Conservation (phyloP, 2,797 vertebrate species). For the Falco berigora region DNA sequence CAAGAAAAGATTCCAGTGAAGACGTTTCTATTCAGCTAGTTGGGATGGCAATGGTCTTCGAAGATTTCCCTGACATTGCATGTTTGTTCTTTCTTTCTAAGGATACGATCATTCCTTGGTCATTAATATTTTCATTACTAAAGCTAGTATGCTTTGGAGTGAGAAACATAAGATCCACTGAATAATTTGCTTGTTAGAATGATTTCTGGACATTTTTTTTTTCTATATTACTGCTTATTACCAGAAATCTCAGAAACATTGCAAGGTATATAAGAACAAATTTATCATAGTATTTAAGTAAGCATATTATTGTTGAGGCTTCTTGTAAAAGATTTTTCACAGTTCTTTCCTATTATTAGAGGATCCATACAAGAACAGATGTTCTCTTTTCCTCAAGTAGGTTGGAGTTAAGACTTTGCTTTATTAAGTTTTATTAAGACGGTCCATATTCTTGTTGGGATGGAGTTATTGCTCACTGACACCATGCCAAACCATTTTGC, state of each 20-base stretch:
- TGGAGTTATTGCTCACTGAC: neutral
- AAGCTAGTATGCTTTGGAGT: neutral
- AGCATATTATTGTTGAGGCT: neutral
- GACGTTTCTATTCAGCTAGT: neutral
- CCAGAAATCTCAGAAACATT: neutral
- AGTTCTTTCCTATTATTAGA: neutral
- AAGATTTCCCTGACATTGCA: neutral
- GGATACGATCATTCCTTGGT: neutral
- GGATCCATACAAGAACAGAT: neutral
- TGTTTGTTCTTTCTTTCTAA: neutral
- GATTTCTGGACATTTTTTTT: neutral
- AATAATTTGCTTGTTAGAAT: neutral
- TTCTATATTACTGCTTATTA: neutral
- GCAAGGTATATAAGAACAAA: neutral
- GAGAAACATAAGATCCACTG: neutral
- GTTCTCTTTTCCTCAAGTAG: neutral
- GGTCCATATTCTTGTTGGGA: neutral
- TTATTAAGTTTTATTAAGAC: neutral
- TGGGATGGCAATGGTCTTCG: neutral
- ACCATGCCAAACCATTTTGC: neutral
- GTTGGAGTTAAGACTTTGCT: neutral
- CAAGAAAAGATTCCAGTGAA: neutral
- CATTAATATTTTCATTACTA: neutral
- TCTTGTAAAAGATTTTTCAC: neutral
- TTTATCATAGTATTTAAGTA: neutral